phyloP scores from a whole-genome alignment of 2,797 vertebrate genomes.

The Uromys caudimaculatus region DNA sequence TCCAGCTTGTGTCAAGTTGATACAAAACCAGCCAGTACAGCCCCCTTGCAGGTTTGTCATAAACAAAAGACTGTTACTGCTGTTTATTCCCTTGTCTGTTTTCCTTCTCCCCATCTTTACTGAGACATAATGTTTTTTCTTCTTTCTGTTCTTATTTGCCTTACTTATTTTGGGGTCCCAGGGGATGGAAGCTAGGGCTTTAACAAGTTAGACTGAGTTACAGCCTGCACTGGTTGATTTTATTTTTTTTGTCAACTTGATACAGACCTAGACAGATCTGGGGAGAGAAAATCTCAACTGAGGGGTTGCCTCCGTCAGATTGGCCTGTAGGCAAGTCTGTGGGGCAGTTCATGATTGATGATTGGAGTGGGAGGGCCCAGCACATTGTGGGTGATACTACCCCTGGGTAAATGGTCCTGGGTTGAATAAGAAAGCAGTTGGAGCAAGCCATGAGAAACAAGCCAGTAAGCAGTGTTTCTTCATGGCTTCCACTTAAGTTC shows the following conservation, averaged over 20 bases:
- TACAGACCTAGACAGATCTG: background rate
- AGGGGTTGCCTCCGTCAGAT: background rate
- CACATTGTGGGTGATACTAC: background rate
- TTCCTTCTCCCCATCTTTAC: background rate
- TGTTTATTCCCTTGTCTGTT: background rate
- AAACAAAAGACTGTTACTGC: background rate
- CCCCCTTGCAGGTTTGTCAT: background rate
- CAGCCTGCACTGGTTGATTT: too few relatives aligned
- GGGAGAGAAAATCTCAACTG: background rate
- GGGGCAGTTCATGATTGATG: background rate
- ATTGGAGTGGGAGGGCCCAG: background rate
- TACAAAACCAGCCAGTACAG: too few relatives aligned
- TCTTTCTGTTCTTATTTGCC: background rate
- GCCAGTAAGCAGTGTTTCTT: background rate
- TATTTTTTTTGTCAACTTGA: background rate
- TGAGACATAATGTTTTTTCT: background rate
- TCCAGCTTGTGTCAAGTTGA: too few relatives aligned
- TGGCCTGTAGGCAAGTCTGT: background rate
- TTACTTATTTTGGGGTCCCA: background rate
- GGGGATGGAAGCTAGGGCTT: background rate
- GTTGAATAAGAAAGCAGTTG: background rate
- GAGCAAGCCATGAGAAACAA: background rate
- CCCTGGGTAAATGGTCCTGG: background rate
- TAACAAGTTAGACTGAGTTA: background rate
- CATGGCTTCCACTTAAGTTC: background rate